Conservation (phyloP, 2,113 vertebrate genomes). For the Dunckerocampus dactyliophorus region DNA sequence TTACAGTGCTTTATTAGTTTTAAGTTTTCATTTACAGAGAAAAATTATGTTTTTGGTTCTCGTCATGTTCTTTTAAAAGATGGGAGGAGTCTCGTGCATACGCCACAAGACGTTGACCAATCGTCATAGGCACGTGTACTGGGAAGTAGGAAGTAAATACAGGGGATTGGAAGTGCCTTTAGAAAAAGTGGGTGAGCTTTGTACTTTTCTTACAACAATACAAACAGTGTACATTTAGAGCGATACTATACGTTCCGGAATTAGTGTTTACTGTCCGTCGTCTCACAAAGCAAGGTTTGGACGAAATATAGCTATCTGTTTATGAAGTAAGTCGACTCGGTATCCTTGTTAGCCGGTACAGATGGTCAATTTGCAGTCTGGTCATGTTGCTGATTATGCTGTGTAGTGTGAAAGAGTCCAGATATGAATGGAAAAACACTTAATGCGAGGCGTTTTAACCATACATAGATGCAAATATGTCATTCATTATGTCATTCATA, state of each 20-base stretch:
- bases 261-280: background rate
- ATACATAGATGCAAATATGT: too few species aligned
- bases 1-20: too few species aligned
- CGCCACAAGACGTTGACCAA: constrained; percentile 19
- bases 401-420: background rate
- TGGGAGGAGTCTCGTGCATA: rapidly evolving
- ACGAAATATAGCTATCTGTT: background rate
- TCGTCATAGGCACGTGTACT: constrained; percentile 70
- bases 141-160: constrained; percentile 76
- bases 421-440: background rate
- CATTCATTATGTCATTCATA: too few species aligned
- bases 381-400: background rate
- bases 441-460: background rate
- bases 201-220: background rate
- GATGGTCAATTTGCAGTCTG: background rate
- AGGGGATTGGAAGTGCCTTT: constrained; percentile 22
- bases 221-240: background rate
- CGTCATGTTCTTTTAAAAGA: background rate
- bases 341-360: background rate
- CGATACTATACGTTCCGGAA: background rate
- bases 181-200: constrained; percentile 49
- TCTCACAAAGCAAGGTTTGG: background rate
- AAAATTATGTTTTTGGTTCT: too few species aligned
- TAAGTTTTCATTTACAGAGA: too few species aligned
- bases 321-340: background rate